Evolutionary conservation across 2,113 vertebrate genomes (phyloP).

Genomic region (Macaca nemestrina): DNA sequence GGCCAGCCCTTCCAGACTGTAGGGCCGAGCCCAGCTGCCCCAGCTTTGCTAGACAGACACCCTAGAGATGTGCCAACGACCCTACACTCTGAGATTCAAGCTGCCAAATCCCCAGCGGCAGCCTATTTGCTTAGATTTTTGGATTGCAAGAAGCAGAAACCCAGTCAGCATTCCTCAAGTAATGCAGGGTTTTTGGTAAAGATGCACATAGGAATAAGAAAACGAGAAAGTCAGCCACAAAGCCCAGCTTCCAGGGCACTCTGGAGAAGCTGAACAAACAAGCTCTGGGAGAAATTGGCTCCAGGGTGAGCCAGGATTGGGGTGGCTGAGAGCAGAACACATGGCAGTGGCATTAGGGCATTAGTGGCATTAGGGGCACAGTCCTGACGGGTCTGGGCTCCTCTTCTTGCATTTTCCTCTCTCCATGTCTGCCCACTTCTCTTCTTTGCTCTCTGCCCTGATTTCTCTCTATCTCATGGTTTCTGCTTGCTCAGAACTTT

Average conservation of each 20-base stretch:
- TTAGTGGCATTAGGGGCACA: too few relatives aligned
- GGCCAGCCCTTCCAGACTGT: background rate
- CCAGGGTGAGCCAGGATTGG: background rate
- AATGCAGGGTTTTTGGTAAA: background rate
- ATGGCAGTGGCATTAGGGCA: too few relatives aligned
- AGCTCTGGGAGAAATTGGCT: background rate
- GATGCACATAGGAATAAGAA: background rate
- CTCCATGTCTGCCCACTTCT: background rate
- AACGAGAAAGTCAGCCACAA: background rate
- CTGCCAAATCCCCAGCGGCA: background rate
- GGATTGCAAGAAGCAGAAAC: background rate
- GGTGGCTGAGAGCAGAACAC: background rate
- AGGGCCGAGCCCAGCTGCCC: rapidly evolving
- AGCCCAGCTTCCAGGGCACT: background rate
- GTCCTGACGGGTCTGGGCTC: rapidly evolving
- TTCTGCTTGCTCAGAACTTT: background rate
- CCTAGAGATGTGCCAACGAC: background rate
- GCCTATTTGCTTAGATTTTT: background rate
- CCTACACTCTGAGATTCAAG: background rate
- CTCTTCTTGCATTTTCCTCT: background rate
- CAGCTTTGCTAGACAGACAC: background rate
- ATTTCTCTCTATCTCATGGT: background rate
- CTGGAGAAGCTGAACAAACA: background rate
- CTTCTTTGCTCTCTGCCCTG: background rate
- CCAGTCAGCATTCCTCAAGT: background rate